These are phyloP conservation scores for Sminthurinus signatus DNA, from an alignment of 1,140 invertebrate genomes.

Conservation along the genomic window DNA sequence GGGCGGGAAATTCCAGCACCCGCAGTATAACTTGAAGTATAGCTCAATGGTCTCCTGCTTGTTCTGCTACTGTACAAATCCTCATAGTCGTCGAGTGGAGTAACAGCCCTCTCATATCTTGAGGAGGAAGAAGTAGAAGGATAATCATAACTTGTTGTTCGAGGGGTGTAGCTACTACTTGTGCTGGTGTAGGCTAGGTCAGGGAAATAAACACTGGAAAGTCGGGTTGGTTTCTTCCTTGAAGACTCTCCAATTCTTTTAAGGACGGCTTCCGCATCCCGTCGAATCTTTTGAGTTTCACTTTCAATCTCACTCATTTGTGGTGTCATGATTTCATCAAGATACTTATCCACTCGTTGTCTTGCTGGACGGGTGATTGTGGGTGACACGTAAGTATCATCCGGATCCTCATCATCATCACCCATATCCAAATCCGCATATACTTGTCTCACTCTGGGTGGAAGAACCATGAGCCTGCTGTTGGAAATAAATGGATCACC, in stretches of 20 bases:
- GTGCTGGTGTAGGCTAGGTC: conserved; percentile 21
- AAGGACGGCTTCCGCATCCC: conserved; percentile 24
- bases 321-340: conserved; percentile 24
- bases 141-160: background rate
- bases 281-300: conserved; percentile 28
- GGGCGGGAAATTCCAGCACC: background rate
- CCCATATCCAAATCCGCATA: conserved; percentile 21
- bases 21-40: conserved; percentile 10
- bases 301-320: conserved; percentile 27
- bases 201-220: conserved; percentile 17
- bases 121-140: background rate
- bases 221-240: background rate
- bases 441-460: background rate
- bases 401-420: conserved; percentile 21
- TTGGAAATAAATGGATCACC: conserved; percentile 5
- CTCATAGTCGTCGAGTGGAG: background rate
- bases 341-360: conserved; percentile 14
- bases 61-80: conserved; percentile 1
- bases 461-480: conserved; percentile 14
- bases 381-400: conserved; percentile 13
- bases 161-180: conserved; percentile 8
- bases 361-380: background rate
- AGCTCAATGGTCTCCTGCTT: conserved; percentile 14
- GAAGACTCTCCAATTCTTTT: conserved; percentile 12
- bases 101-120: background rate